Base-by-base conservation (phyloP, 1,140 invertebrate genomes). In the Diabrotica undecimpunctata region DNA sequence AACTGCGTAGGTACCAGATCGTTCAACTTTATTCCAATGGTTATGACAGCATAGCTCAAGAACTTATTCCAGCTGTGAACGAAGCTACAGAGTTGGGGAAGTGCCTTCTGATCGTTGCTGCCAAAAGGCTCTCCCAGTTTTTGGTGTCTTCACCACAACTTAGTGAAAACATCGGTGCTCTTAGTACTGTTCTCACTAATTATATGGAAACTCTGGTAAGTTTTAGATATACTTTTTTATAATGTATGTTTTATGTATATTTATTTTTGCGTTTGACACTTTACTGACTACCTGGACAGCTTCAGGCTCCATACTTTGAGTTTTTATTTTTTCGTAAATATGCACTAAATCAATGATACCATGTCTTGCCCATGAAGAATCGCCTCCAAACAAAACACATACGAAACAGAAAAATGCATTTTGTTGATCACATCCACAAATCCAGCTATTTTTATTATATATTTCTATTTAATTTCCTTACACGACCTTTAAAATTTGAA, bases 1-100 rank as follows among this genome's bases (percentile, higher is more conserved):
- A 86, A 67, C 79, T 96, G 41, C 85, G 87, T 69, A 83, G 88
- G 70, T 88, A 92, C 79, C 88, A 94, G 81, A 80, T 92, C 54
- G 85, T 86, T 71, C 86, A 92, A 72, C 80, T 94, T 11, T 94
- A 93, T 75, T 83, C 84, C 0, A 85, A 85, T 74, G 91, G 91
- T 51, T 88, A 89, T 72, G 92, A 95, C 83, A 82, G 81, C 41
- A 76, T 91, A 39, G 93, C 90, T 25, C 85, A 91, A 77, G 88
- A 91, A 78, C 86, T 93, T 70, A 74, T 90, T 46, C 75, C 82
- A 8, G 81, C 87, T 46, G 85, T 93, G 5, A 85, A 83, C 66
- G 85, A 92, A 66, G 82, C 81, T 51, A 83, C 85, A 70, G 78
- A 82, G 25, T 77, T 94, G 53, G 88, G 88, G 10, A 78, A 81